Conservation (phyloP, 23 tunicate species). For the Halocynthia aurantium region DNA sequence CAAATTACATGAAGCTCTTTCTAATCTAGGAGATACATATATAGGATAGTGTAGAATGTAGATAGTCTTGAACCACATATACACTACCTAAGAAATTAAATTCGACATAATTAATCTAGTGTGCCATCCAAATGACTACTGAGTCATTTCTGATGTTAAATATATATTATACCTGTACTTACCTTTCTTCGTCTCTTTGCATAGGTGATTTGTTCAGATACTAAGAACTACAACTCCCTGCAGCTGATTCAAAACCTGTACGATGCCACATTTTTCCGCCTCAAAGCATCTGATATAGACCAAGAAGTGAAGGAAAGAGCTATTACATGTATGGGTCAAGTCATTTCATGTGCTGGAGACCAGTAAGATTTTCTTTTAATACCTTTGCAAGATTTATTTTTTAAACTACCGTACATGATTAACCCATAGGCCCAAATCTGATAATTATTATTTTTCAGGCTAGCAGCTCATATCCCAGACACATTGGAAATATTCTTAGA, state of each 20-base stretch:
- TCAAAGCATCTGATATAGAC: slow-evolving; percentile 88
- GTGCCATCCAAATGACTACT: too few relatives aligned
- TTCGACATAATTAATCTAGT: too few relatives aligned
- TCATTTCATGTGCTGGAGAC: slow-evolving; percentile 82
- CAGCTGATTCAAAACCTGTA: slow-evolving; percentile 37
- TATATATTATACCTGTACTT: too few relatives aligned
- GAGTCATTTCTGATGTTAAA: too few relatives aligned
- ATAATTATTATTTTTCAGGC: neutral
- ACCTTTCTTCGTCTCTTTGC: neutral
- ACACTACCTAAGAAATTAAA: too few relatives aligned
- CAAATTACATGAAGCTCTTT: too few relatives aligned
- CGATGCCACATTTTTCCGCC: slow-evolving; percentile 63
- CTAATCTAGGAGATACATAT: too few relatives aligned
- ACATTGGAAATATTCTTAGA: slow-evolving; percentile 79
- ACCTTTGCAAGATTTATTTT: neutral
- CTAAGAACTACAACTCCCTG: slow-evolving; percentile 15
- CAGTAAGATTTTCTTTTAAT: slow-evolving; percentile 17
- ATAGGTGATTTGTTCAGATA: slow-evolving; percentile 55
- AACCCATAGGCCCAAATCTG: too few relatives aligned
- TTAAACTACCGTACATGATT: neutral
- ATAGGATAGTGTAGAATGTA: too few relatives aligned
- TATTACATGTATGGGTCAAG: slow-evolving; percentile 92
- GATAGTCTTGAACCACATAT: too few relatives aligned
- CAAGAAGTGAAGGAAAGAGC: slow-evolving; percentile 98
- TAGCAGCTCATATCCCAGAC: slow-evolving; percentile 29